Percentiles rank a stretch among this genome's conserved stretches.
These are phyloP conservation scores for Phrynocephalus vlangalii DNA, from an alignment of 2,797 vertebrate genomes.

Conservation along the genomic window DNA sequence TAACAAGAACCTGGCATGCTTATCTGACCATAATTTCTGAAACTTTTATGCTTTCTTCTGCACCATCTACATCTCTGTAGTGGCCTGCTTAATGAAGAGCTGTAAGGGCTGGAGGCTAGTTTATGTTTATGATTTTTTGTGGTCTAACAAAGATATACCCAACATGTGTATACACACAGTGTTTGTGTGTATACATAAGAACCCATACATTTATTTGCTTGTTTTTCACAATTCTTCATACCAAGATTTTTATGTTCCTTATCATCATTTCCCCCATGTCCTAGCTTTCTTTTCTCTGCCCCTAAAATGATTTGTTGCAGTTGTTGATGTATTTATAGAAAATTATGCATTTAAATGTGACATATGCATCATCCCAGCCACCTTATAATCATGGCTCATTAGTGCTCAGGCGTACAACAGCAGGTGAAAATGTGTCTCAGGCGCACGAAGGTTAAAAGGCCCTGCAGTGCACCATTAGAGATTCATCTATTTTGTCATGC, in stretches of 20 bases:
- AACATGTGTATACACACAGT: too few species aligned
- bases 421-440: constrained; percentile 40
- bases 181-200: too few species aligned
- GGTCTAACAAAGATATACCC: too few species aligned
- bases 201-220: neutral
- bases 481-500: constrained; percentile 41
- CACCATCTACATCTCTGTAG: too few species aligned
- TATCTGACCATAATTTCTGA: too few species aligned
- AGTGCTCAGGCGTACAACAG: constrained; percentile 26
- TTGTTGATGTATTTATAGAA: constrained; percentile 42
- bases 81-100: too few species aligned
- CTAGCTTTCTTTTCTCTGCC: neutral
- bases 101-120: too few species aligned
- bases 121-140: too few species aligned
- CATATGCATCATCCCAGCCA: constrained; percentile 13
- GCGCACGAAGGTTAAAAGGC: constrained; percentile 36
- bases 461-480: neutral
- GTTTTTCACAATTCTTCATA: neutral
- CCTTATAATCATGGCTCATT: constrained; percentile 19
- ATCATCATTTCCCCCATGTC: neutral
- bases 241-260: accelerated
- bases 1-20: too few species aligned
- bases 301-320: neutral
- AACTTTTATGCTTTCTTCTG: too few species aligned
- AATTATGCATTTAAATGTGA: neutral